Conservation (phyloP, 1,140 invertebrate species). For the Triops cancriformis region DNA sequence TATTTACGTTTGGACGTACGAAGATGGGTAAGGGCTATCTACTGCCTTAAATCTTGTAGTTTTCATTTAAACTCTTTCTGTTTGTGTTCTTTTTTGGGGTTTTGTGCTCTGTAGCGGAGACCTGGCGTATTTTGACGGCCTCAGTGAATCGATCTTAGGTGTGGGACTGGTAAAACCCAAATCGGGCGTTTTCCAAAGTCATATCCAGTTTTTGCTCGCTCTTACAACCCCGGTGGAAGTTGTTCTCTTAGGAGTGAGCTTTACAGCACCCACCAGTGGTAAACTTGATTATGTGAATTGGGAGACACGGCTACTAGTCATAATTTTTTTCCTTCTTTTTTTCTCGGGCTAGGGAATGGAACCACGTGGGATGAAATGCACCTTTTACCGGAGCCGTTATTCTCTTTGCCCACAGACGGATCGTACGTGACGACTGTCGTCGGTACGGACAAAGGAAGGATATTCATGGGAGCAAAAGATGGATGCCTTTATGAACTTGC, state of each 20-base stretch:
- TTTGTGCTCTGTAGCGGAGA: constrained; percentile 56
- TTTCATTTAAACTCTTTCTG: not conserved
- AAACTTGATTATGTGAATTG: constrained; percentile 26
- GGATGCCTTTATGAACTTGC: constrained; percentile 90
- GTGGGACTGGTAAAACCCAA: constrained; percentile 79
- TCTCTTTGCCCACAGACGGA: constrained; percentile 85
- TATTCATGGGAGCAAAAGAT: constrained; percentile 92
- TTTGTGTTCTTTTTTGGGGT: constrained; percentile 21
- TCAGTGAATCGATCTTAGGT: constrained; percentile 80
- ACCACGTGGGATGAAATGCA: constrained; percentile 66
- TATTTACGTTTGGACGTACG: constrained; percentile 94
- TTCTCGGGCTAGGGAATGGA: constrained; percentile 18
- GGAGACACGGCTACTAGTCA: no score
- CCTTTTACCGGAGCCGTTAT: constrained; percentile 85
- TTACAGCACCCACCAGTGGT: constrained; percentile 46
- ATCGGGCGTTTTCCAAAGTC: constrained; percentile 72
- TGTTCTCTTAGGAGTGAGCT: constrained; percentile 71
- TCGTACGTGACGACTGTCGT: constrained; percentile 72
- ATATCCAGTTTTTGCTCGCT: constrained; percentile 85
- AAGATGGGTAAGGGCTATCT: constrained; percentile 56
- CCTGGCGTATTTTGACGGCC: constrained; percentile 85
- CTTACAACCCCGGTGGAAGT: constrained; percentile 89
- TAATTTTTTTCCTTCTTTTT: constrained; percentile 12
- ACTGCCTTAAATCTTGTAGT: not conserved
- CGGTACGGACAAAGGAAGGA: constrained; percentile 72